Percentiles rank a stretch among this genome's conserved stretches.
These are phyloP conservation scores for Theropithecus gelada DNA, from an alignment of 2,113 vertebrate genomes.

Conservation along the genomic window DNA sequence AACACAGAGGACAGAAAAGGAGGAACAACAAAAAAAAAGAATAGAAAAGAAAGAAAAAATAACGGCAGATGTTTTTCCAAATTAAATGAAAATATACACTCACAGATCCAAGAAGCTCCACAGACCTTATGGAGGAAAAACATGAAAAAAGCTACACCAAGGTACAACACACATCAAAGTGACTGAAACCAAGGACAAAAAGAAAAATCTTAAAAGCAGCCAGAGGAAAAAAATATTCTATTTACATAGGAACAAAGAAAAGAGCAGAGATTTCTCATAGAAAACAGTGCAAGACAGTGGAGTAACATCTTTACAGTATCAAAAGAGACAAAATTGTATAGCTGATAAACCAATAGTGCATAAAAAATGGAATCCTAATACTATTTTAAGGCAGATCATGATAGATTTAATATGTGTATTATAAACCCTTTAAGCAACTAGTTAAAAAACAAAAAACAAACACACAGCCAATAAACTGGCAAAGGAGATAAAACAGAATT, in stretches of 20 bases:
- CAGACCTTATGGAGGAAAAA: background rate
- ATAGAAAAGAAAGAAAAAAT: background rate
- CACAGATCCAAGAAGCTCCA: background rate
- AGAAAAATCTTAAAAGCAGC: background rate
- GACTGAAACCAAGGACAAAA: background rate
- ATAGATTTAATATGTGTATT: background rate
- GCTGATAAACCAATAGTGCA: background rate
- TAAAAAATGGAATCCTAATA: background rate
- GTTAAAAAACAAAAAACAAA: background rate
- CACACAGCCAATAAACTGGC: background rate
- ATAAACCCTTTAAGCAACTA: background rate
- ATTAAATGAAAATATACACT: constrained; percentile 5
- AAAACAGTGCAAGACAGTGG: background rate
- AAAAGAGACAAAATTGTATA: constrained; percentile 14
- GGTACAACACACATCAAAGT: background rate
- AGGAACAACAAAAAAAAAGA: background rate
- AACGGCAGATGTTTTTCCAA: background rate
- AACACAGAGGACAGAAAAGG: background rate
- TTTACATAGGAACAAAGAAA: background rate
- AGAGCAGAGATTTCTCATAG: background rate
- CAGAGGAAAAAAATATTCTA: background rate
- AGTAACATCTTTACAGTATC: background rate
- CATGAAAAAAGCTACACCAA: background rate
- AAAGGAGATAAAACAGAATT: background rate
- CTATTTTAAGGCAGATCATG: background rate